These are phyloP conservation scores for Pygoscelis adeliae DNA, from an alignment of 2,113 vertebrate species.

Conservation along the genomic window DNA sequence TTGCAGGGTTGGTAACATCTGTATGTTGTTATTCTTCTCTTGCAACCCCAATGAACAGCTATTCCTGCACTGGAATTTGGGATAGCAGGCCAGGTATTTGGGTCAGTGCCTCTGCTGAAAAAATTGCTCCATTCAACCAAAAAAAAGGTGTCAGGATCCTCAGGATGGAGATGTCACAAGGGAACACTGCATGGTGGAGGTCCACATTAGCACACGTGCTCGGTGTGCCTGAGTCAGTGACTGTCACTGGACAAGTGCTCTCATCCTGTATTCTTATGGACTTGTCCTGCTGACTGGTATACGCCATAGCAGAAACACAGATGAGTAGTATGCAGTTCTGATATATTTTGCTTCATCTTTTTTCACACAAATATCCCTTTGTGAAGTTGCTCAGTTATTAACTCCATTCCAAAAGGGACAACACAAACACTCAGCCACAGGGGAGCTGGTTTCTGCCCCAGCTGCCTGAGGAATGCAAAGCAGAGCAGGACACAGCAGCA, in stretches of 20 bases:
- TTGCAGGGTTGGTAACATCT: neutral
- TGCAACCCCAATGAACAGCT: neutral
- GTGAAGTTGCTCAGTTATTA: neutral
- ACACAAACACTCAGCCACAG: neutral
- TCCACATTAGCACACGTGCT: neutral
- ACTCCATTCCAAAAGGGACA: neutral
- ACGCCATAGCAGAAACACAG: neutral
- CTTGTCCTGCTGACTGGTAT: neutral
- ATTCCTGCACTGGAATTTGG: neutral
- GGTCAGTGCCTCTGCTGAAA: neutral
- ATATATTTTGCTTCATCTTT: neutral
- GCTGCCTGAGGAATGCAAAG: neutral
- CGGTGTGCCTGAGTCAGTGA: neutral
- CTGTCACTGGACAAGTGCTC: neutral
- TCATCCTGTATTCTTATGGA: neutral
- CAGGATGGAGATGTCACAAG: neutral
- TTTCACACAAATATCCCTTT: neutral
- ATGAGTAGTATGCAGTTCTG: neutral
- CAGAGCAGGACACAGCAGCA: neutral
- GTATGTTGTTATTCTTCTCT: neutral
- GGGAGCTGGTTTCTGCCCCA: neutral
- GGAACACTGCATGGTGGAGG: neutral
- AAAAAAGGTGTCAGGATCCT: neutral
- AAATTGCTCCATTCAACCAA: neutral
- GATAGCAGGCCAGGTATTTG: neutral